Evolutionary conservation across 2,797 vertebrate species (phyloP).

Genomic region (Dendrocincla tyrannina): DNA sequence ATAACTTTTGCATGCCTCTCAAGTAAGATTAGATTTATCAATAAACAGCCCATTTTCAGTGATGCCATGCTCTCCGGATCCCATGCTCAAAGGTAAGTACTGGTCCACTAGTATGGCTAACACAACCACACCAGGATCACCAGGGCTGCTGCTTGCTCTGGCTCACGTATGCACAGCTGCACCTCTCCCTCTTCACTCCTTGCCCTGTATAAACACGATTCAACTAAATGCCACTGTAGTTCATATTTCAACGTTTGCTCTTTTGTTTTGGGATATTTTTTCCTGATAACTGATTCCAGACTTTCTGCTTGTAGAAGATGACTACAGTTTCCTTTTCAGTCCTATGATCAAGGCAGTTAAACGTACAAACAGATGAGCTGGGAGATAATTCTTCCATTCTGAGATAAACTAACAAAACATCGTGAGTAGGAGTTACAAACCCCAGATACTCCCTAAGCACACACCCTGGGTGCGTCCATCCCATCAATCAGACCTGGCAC

Average conservation of each 20-base stretch:
- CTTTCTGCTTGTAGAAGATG: neutral
- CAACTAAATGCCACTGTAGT: neutral
- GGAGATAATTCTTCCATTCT: neutral
- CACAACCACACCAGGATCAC: accelerated
- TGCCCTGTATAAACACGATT: neutral
- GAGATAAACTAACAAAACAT: neutral
- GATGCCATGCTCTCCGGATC: neutral
- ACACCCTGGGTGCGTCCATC: slow-evolving; percentile 37
- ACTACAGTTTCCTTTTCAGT: neutral
- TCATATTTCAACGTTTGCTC: neutral
- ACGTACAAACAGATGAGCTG: neutral
- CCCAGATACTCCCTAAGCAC: neutral
- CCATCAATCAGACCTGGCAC: neutral
- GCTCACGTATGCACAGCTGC: neutral
- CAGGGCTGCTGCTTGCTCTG: neutral
- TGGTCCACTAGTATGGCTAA: neutral
- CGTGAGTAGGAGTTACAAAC: neutral
- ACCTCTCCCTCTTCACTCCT: neutral
- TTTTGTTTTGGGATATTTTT: neutral
- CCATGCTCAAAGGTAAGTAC: accelerated
- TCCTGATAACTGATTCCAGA: neutral
- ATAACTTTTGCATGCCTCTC: neutral
- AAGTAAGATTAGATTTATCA: neutral
- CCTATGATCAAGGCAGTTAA: neutral
- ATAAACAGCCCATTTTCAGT: neutral